Base-by-base conservation (phyloP, 1,140 invertebrate species). In the Hirudo medicinalis region DNA sequence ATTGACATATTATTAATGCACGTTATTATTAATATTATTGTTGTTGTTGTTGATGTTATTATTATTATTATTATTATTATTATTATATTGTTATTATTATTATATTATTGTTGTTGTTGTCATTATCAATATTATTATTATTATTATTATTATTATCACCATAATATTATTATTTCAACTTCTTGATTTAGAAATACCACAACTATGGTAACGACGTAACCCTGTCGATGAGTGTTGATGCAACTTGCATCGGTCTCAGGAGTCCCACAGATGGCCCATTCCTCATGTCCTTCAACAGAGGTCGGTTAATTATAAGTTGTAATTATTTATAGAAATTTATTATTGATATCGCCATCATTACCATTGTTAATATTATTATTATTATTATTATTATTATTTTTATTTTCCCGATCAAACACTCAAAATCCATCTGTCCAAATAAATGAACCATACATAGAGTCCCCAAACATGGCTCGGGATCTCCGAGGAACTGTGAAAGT, bases 221-320 rank as follows among this genome's bases (percentile, higher is more conserved):
- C 0, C n/a, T 72, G 71, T 32, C 71, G 8, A 72, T 72, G 71
- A 57, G 53, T 22, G 71, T 55, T 20, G 71, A 72, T 49, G 71
- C 71, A 20, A 69, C 71, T 54, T 72, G 71, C 36, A 57, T 36
- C 19, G 71, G 71, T 66, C 71, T 72, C 27, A 36, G 63, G 53
- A 57, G 53, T 29, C 17, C 71, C 17, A 54, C 19, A 2, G 71
- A 72, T 67, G 71, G 71, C 11, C 66, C 57, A n/a, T 57, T 72
- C 32, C 27, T 57, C 0, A 72, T 72, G 71, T 17, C 19, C 13
- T 55, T 72, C 27, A 43, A 20, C n/a, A 67, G 36, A 72, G 71
- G 71, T 72, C 15, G 4, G 54, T 53, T 54, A 25, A 43, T n/a
- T n/a, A 32, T 40, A 36, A 2, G 15, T 49, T 49, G 11, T 17